A percentile compares a stretch with the other conserved stretches of the same genome.
Evolutionary conservation across 2,888 invertebrate genomes (phyloP).

Genomic region (Acanthosepion esculentum): DNA sequence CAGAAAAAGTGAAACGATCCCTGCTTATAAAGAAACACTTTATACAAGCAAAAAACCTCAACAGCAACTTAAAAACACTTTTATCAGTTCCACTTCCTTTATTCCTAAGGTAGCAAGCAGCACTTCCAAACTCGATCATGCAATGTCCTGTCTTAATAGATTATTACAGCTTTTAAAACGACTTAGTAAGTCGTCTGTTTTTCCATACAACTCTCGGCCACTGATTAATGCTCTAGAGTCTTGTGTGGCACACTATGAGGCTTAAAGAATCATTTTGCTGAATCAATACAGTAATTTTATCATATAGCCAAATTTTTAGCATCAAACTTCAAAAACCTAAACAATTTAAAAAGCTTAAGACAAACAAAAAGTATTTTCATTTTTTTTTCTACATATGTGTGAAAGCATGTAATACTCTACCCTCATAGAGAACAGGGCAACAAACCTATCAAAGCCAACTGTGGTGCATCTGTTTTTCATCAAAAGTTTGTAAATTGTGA

Average conservation of each 20-base stretch:
- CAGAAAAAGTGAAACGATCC: background rate
- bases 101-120: background rate
- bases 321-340: too few species aligned
- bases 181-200: conserved; percentile 51
- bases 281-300: background rate
- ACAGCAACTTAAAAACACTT: background rate
- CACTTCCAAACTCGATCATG: conserved; percentile 44
- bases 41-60: background rate
- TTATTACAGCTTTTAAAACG: conserved; percentile 56
- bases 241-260: conserved; percentile 58
- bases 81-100: background rate
- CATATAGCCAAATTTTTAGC: too few species aligned
- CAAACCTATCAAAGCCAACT: too few species aligned
- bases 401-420: too few species aligned
- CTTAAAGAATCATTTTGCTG: background rate
- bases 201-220: conserved; percentile 56
- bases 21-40: background rate
- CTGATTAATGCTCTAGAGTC: conserved; percentile 53
- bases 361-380: too few species aligned
- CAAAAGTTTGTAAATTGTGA: background rate
- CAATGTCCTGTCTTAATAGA: conserved; percentile 56
- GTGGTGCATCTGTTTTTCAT: background rate
- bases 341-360: too few species aligned
- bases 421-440: too few species aligned
- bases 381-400: too few species aligned